Evolutionary conservation across 1,140 invertebrate species (phyloP).

Genomic region (roundworm (Caenorhabditis elegans)): DNA sequence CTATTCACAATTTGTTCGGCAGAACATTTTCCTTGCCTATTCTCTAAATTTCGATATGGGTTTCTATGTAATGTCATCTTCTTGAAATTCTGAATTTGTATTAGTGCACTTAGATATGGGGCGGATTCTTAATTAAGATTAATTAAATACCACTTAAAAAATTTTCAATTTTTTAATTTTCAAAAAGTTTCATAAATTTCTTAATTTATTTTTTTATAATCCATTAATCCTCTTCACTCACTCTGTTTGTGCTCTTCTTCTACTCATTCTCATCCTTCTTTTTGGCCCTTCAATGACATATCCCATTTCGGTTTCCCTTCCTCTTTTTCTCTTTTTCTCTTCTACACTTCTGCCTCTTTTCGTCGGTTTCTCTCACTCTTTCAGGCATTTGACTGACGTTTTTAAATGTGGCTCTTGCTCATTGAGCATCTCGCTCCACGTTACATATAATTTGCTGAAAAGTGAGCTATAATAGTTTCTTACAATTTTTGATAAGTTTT

Average conservation of each 20-base stretch:
- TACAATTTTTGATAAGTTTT: no score
- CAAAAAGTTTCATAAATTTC: no score
- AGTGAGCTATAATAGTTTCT: no score
- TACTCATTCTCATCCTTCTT: neutral
- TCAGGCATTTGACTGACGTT: neutral
- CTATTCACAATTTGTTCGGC: neutral
- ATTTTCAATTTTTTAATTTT: no score
- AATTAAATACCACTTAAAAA: no score
- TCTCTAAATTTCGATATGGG: neutral
- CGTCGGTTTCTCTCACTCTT: neutral
- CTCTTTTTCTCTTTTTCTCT: neutral
- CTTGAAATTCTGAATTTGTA: no score
- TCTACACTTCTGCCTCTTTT: neutral
- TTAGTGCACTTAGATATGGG: no score
- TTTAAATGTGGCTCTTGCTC: neutral
- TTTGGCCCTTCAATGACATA: neutral
- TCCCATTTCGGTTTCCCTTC: constrained; percentile 8
- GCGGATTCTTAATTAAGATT: no score
- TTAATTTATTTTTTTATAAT: neutral
- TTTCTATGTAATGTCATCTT: neutral
- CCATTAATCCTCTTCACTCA: neutral
- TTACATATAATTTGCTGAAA: no score
- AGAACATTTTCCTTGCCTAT: neutral
- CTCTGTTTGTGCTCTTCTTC: neutral
- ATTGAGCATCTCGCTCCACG: neutral